Base-by-base conservation (phyloP, 2,888 invertebrate genomes). In the Chrysina gloriosa region DNA sequence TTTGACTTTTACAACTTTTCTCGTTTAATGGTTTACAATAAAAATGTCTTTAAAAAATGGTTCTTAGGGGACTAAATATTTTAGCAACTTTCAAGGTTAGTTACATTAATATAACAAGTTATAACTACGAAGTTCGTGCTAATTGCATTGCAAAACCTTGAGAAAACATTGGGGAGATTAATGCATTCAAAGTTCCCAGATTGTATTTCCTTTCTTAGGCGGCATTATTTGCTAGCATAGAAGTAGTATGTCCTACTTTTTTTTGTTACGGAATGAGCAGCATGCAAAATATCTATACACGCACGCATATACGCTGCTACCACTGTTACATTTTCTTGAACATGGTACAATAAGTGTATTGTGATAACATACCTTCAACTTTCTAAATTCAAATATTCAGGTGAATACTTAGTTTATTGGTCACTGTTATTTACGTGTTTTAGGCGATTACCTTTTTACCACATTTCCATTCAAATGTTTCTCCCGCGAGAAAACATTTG, bases 181-280 rank as follows among this genome's bases (percentile, higher is more conserved):
- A 47, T 63, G 16, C 50, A 36, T 50, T n/a, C 21, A 50, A 64
- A 64, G 34, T 64, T 64, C 64, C 50, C 64, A 64, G 48, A 64
- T 64, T 36, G 21, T 48, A 50, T 19, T 48, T 64, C 25, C 36
- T 19, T 45, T 31, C 29, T 52, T 47, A 63, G 47, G 21, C 48
- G 9, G n/a, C 42, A 39, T 42, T 61, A 39, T 39, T 11, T 29
- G 29, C 5, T 29, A 14, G 7, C 14, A 29, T 52, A 52, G n/a
- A n/a, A n/a, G 14, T 29, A 16, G 5, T 52, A 29, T 52, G 50
- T 52, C 29, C 50, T 16, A 52, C 31, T 52, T 48, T n/a, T n/a
- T 52, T 29, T 52, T 16, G 16, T 29, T 5, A 1, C n/a, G 23
- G n/a, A 36, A 36, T 36, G 36, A 36, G 5, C 36, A n/a, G 3